Evolutionary conservation across 2,888 invertebrate genomes (phyloP).

Genomic region (Cheilosia grossa): DNA sequence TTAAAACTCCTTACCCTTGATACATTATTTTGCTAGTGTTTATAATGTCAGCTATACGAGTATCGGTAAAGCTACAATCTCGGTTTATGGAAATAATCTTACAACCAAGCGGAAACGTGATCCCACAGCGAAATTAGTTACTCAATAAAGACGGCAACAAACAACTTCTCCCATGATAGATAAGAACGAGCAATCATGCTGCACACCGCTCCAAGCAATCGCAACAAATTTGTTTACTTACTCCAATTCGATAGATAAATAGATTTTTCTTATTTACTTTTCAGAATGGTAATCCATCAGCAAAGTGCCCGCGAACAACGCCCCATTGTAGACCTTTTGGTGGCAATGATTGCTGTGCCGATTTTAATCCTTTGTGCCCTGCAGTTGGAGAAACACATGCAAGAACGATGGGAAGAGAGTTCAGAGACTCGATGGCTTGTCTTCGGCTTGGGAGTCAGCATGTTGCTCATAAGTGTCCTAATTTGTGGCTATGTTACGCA

Average conservation of each 20-base stretch:
- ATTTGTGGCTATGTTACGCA: constrained; percentile 84
- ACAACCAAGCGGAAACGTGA: neutral
- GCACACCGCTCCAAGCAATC: constrained; percentile 1
- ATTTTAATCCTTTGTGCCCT: constrained; percentile 82
- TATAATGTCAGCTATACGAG: too few relatives aligned
- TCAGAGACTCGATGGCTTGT: constrained; percentile 82
- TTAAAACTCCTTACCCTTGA: too few relatives aligned
- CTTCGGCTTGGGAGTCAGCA: constrained; percentile 82
- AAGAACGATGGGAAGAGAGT: constrained; percentile 81
- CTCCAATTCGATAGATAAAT: neutral
- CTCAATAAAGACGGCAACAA: neutral
- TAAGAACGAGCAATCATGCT: constrained; percentile 1
- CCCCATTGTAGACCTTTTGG: constrained; percentile 82
- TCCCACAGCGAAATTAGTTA: neutral
- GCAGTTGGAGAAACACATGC: constrained; percentile 83
- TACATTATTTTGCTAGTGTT: too few relatives aligned
- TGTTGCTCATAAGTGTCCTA: constrained; percentile 82
- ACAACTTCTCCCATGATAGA: neutral
- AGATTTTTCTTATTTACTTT: constrained; percentile 47
- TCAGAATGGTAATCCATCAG: constrained; percentile 81
- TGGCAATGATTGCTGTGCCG: constrained; percentile 83
- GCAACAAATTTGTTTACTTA: neutral
- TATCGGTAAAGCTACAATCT: too few relatives aligned
- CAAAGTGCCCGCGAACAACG: constrained; percentile 79
- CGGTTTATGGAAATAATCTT: too few relatives aligned